Conservation (phyloP, 2,888 invertebrate species). For the Ochropleura leucogaster region DNA sequence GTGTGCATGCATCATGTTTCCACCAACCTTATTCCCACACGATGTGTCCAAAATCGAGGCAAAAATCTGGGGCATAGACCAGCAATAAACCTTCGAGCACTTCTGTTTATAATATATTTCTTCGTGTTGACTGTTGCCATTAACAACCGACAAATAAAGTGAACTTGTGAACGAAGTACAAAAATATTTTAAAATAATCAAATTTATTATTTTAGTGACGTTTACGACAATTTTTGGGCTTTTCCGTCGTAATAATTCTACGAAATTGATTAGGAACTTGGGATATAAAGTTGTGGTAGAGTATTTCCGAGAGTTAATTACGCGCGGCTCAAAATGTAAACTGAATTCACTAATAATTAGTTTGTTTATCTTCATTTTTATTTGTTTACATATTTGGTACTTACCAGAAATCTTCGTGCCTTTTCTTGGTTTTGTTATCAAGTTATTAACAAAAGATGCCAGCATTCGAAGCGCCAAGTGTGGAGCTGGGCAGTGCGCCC, state of each 20-base stretch:
- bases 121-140: slow-evolving; percentile 42
- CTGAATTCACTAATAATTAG: slow-evolving; percentile 8
- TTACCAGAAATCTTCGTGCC: background rate
- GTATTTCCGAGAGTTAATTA: background rate
- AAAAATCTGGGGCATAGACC: slow-evolving; percentile 3
- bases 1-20: no score
- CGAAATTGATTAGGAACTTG: slow-evolving; percentile 1
- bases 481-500: slow-evolving; percentile 85
- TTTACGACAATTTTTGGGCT: slow-evolving; percentile 1
- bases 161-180: slow-evolving; percentile 38
- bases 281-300: background rate
- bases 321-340: background rate
- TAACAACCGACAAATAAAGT: slow-evolving; percentile 58
- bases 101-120: background rate
- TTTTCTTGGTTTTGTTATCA: slow-evolving; percentile 17
- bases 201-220: slow-evolving; percentile 14
- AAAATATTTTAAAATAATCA: slow-evolving; percentile 28
- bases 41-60: background rate
- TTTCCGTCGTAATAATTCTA: slow-evolving; percentile 12
- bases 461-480: slow-evolving; percentile 80
- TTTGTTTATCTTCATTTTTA: slow-evolving; percentile 23
- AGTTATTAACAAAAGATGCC: slow-evolving; percentile 76
- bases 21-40: background rate
- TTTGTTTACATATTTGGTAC: slow-evolving; percentile 13
- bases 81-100: background rate